A percentile compares a stretch with the other conserved stretches of the same genome.
phyloP scores from a whole-genome alignment of 2,888 invertebrate genomes.

The Anarsia innoxiella region DNA sequence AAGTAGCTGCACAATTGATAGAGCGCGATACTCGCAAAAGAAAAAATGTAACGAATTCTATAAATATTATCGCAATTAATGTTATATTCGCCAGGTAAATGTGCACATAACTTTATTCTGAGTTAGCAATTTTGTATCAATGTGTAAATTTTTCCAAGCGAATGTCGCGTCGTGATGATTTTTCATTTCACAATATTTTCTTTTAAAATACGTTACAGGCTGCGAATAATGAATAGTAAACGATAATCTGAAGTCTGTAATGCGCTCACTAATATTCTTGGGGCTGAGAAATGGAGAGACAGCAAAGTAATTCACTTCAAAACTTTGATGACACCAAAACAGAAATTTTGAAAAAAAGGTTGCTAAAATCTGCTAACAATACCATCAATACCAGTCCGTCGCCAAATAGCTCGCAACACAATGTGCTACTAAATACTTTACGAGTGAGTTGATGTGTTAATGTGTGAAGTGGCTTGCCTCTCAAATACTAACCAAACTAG shows the following conservation, averaged over 20 bases:
- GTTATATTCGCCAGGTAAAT: too few relatives aligned
- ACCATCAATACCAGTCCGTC: slow-evolving; percentile 42
- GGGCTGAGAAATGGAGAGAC: slow-evolving; percentile 67
- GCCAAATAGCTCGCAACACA: slow-evolving; percentile 53
- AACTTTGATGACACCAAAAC: slow-evolving; percentile 69
- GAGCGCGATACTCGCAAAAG: slow-evolving; percentile 60
- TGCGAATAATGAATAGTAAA: slow-evolving; percentile 51
- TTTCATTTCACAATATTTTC: slow-evolving; percentile 57
- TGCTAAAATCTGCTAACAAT: slow-evolving; percentile 56
- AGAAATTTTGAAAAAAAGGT: slow-evolving; percentile 71
- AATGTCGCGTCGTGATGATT: slow-evolving; percentile 35
- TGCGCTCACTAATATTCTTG: slow-evolving; percentile 49
- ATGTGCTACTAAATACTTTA: slow-evolving; percentile 65
- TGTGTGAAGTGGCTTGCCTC: slow-evolving; percentile 1
- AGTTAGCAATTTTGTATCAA: too few relatives aligned
- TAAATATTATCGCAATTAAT: too few relatives aligned
- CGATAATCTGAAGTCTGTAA: slow-evolving; percentile 57
- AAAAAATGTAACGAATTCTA: slow-evolving; percentile 40
- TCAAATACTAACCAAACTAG: too few relatives aligned
- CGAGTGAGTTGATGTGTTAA: slow-evolving; percentile 50
- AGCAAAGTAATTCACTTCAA: slow-evolving; percentile 69
- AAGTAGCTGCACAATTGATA: slow-evolving; percentile 69
- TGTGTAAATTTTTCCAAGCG: slow-evolving; percentile 22
- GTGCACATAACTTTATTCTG: slow-evolving; percentile 25
- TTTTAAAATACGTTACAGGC: slow-evolving; percentile 65